Conservation (phyloP, 2,888 invertebrate genomes). For the Stenurella melanura region DNA sequence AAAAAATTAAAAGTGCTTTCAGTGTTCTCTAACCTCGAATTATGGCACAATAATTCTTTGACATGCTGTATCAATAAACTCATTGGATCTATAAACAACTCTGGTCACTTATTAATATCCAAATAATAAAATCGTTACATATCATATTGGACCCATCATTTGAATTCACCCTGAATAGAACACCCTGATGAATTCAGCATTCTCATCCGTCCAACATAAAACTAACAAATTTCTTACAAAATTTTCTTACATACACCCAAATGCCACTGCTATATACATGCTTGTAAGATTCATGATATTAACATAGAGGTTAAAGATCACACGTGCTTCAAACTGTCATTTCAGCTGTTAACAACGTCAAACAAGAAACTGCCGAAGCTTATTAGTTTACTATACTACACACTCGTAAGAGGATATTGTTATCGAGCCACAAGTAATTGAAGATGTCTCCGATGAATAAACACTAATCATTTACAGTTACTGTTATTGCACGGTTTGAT, state of each 20-base stretch:
- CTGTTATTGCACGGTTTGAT: background rate
- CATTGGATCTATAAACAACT: too few relatives aligned
- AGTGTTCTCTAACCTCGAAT: too few relatives aligned
- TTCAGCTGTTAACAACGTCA: slow-evolving; percentile 27
- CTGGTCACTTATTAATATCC: too few relatives aligned
- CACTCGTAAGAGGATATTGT: background rate
- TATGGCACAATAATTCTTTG: too few relatives aligned
- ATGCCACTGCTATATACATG: slow-evolving; percentile 1
- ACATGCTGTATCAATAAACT: too few relatives aligned
- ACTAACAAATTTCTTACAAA: slow-evolving; percentile 12
- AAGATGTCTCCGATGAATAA: slow-evolving; percentile 7
- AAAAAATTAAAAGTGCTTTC: too few relatives aligned
- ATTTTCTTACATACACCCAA: slow-evolving; percentile 9
- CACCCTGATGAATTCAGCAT: background rate
- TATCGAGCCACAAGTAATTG: background rate
- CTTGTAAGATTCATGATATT: slow-evolving; percentile 5
- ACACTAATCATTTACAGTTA: background rate
- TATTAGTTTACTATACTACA: slow-evolving; percentile 20
- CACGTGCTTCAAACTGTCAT: slow-evolving; percentile 31
- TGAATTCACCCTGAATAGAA: background rate
- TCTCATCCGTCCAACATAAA: background rate
- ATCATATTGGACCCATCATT: background rate
- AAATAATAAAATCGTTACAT: too few relatives aligned
- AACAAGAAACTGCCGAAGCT: slow-evolving; percentile 17
- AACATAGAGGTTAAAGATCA: slow-evolving; percentile 26